Base-by-base conservation (phyloP, 1,140 invertebrate genomes). In the Leguminivora glycinivorella region DNA sequence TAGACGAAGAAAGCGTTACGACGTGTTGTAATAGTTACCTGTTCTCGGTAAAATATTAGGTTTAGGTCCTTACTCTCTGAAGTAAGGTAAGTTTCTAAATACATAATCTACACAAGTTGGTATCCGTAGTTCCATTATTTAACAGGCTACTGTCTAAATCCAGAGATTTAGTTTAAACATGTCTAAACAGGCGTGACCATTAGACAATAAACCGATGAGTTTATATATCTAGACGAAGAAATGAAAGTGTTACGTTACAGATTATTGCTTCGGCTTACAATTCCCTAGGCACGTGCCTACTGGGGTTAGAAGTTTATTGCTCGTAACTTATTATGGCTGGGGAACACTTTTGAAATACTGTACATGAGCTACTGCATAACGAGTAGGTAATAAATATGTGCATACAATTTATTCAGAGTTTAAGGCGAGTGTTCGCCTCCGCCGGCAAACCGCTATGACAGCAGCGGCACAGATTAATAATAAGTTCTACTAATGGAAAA, bases 241-340 rank as follows among this genome's bases (percentile, higher is more conserved):
- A 74, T 73, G 70, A 78, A 81, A 79, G 73, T 76, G 66, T 47
- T 52, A 76, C 9, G 66, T 72, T 72, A 77, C 72, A 72, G 78
- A 77, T 80, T 79, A 82, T 76, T 80, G 70, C 77, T 74, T 71
- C 69, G 70, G 77, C 74, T 78, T 74, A 72, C 70, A 29, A 78
- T 75, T 81, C 78, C 76, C 75, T 69, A 80, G 77, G 75, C 77
- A 82, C 78, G 75, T 81, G 76, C 75, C 70, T 67, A 67, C 74
- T 78, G 31, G 72, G 78, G 75, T 79, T 73, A 69, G 75, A 74
- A 75, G 79, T 86, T 86, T 82, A 87, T 81, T 80, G 76, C 75
- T 74, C 79, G 83, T 84, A 86, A 85, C 82, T 81, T 82, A 79
- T 77, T 80, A 80, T 76, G 79, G 74, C 76, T 80, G 72, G 79